A percentile compares a stretch with the other conserved stretches of the same genome.
These are phyloP conservation scores for Lepidochrysops patricia DNA, from an alignment of 2,888 invertebrate species.

Conservation along the genomic window DNA sequence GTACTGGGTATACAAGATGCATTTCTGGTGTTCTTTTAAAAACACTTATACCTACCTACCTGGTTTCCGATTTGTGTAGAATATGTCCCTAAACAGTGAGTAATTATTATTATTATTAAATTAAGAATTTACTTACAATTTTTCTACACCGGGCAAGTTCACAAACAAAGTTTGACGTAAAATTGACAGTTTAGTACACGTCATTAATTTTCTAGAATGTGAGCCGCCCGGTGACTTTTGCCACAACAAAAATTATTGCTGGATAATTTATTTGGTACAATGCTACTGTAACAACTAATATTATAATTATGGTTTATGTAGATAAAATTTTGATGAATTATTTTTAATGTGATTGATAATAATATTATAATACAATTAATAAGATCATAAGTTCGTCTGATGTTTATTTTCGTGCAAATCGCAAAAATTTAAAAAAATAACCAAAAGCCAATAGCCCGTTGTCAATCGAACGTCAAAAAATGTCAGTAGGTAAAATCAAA, in stretches of 20 bases:
- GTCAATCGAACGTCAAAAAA: not conserved
- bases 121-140: not conserved
- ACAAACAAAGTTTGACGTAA: not conserved
- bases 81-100: not conserved
- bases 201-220: not conserved
- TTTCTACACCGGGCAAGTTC: not conserved
- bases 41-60: too few relatives aligned
- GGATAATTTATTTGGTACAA: too few relatives aligned
- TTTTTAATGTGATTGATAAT: too few relatives aligned
- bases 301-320: too few relatives aligned
- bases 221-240: not conserved
- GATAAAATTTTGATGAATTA: too few relatives aligned
- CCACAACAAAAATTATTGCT: too few relatives aligned
- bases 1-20: not conserved
- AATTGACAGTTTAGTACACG: not conserved
- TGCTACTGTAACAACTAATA: too few relatives aligned
- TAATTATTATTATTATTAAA: not conserved
- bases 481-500: conserved; percentile 23
- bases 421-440: too few relatives aligned
- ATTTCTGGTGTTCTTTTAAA: not conserved
- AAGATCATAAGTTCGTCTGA: too few relatives aligned
- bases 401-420: too few relatives aligned
- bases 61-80: not conserved
- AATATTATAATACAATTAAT: too few relatives aligned
- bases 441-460: too few relatives aligned